A percentile compares a stretch with the other conserved stretches of the same genome.
phyloP scores from a whole-genome alignment of 2,888 invertebrate species.

The Mimachlamys varia region DNA sequence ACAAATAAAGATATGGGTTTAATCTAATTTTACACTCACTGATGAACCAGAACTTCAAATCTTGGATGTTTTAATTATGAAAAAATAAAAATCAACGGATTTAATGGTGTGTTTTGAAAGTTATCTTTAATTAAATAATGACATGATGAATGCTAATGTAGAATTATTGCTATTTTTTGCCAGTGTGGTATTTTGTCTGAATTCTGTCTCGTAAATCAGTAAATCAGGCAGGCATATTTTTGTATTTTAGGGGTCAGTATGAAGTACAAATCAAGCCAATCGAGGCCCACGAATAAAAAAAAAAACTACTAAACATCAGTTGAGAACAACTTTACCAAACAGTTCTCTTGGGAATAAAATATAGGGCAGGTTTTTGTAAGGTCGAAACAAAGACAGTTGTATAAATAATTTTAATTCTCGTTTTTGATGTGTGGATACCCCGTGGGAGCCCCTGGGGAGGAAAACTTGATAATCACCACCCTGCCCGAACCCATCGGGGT shows the following conservation, averaged over 20 bases:
- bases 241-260: too few species aligned
- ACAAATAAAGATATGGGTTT: neutral
- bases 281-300: too few species aligned
- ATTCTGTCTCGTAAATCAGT: too few species aligned
- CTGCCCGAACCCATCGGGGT: slow-evolving; percentile 9
- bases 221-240: too few species aligned
- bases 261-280: too few species aligned
- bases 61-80: neutral
- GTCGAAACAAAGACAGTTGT: neutral
- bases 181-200: too few species aligned
- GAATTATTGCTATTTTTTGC: too few species aligned
- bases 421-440: neutral
- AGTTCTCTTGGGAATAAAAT: neutral
- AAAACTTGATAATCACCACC: slow-evolving; percentile 11
- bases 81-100: neutral
- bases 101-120: neutral
- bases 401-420: neutral
- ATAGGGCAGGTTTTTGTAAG: neutral
- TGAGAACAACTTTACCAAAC: too few species aligned
- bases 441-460: neutral
- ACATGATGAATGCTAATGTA: neutral
- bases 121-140: neutral
- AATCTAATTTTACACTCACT: neutral
- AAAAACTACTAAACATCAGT: too few species aligned
- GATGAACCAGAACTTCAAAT: neutral